These are phyloP conservation scores for Eristalis intricaria DNA, from an alignment of 2,888 invertebrate genomes.

Conservation along the genomic window DNA sequence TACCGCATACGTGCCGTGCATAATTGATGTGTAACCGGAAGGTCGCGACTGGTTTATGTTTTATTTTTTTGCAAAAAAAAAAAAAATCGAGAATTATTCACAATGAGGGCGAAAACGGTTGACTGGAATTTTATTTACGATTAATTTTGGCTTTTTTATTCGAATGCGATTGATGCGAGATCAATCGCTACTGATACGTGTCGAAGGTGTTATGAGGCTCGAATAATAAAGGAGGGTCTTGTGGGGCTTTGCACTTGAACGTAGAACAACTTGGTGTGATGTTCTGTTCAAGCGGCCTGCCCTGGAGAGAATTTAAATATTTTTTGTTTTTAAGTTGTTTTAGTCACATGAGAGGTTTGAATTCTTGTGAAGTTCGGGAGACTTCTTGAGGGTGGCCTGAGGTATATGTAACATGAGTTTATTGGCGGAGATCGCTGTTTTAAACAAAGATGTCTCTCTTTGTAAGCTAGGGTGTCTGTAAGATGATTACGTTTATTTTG, in stretches of 20 bases:
- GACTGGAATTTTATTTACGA: slow-evolving; percentile 31
- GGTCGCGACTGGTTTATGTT: slow-evolving; percentile 23
- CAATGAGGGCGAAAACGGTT: slow-evolving; percentile 34
- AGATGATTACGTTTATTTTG: too few species aligned
- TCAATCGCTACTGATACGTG: neutral
- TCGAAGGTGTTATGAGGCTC: neutral
- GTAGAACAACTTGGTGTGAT: neutral
- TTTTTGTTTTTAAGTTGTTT: too few species aligned
- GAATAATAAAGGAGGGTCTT: neutral
- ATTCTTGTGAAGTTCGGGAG: too few species aligned
- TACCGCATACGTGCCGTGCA: slow-evolving; percentile 45
- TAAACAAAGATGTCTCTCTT: too few species aligned
- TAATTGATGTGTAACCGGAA: slow-evolving; percentile 48
- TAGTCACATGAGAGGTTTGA: too few species aligned
- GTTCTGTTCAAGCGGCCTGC: neutral
- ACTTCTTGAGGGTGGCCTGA: too few species aligned
- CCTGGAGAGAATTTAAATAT: too few species aligned
- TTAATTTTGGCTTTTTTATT: slow-evolving; percentile 13
- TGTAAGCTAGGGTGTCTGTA: too few species aligned
- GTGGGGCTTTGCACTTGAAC: neutral
- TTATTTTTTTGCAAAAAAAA: neutral
- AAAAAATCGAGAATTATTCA: slow-evolving; percentile 36
- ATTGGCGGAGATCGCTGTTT: too few species aligned
- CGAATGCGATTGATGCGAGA: neutral
- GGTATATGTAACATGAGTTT: too few species aligned